A percentile compares a stretch with the other conserved stretches of the same genome.
These are phyloP conservation scores for Apeira syringaria DNA, from an alignment of 2,888 invertebrate genomes.

Conservation along the genomic window DNA sequence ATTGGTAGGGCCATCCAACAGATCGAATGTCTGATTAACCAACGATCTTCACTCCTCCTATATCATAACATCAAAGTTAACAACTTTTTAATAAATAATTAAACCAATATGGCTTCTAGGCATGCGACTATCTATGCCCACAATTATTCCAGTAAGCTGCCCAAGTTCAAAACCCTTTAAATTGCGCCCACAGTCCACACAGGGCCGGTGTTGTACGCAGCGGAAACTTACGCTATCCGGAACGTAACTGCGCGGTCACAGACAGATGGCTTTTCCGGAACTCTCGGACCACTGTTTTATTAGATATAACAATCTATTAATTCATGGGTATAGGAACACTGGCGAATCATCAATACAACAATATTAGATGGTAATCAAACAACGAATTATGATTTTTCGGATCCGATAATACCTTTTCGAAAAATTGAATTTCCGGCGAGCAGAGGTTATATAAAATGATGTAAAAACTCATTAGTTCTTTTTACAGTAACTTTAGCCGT, in stretches of 20 bases:
- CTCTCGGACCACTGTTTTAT: constrained; percentile 31
- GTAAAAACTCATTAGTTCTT: no score
- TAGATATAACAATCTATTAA: constrained; percentile 28
- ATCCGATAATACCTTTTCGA: no score
- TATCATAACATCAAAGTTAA: no score
- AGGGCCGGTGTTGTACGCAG: constrained; percentile 40
- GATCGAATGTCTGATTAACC: no score
- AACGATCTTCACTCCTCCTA: no score
- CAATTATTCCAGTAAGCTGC: neutral
- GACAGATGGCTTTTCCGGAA: constrained; percentile 48
- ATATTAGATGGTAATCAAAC: constrained; percentile 21
- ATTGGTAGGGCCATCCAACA: no score
- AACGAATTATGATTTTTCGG: constrained; percentile 11
- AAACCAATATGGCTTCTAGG: no score
- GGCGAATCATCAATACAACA: constrained; percentile 27
- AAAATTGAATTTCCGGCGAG: no score
- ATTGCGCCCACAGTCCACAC: constrained; percentile 20
- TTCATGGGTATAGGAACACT: constrained; percentile 31
- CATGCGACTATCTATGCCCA: no score
- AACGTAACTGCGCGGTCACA: constrained; percentile 51
- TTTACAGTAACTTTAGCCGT: no score
- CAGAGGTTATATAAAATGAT: no score
- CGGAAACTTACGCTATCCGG: constrained; percentile 53
- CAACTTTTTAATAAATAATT: no score
- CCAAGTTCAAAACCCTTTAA: constrained; percentile 11